Evolutionary conservation across 2,113 vertebrate genomes (phyloP).

Genomic region (Brienomyrus longianalis): DNA sequence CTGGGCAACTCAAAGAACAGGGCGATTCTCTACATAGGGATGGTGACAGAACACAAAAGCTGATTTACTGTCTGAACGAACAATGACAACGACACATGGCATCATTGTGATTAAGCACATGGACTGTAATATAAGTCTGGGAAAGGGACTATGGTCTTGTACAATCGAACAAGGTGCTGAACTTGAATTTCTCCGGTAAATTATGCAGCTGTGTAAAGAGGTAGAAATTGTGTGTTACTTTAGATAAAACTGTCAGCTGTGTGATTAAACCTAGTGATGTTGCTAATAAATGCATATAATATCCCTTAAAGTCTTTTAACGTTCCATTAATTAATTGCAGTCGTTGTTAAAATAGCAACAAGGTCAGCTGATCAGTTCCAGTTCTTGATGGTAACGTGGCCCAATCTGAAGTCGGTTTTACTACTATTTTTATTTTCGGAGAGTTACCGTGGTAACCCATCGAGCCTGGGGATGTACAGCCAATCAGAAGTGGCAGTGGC

Average conservation of each 20-base stretch:
- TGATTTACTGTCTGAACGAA: not conserved
- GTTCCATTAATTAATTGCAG: not conserved
- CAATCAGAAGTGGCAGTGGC: not conserved
- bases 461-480: not conserved
- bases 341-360: not conserved
- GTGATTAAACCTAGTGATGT: not conserved
- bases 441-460: not conserved
- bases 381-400: not conserved
- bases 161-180: not conserved
- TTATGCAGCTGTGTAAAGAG: not conserved
- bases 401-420: not conserved
- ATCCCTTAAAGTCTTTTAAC: not conserved
- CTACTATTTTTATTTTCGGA: not conserved
- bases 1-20: not conserved
- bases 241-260: not conserved
- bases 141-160: not conserved
- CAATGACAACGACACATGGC: not conserved
- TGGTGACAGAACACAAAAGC: not conserved
- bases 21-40: not conserved
- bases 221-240: not conserved
- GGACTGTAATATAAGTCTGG: not conserved
- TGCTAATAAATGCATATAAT: not conserved
- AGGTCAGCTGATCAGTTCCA: not conserved
- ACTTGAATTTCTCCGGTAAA: not conserved
- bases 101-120: not conserved